phyloP scores from a whole-genome alignment of 1,140 invertebrate species.

The Calliphora vicina region DNA sequence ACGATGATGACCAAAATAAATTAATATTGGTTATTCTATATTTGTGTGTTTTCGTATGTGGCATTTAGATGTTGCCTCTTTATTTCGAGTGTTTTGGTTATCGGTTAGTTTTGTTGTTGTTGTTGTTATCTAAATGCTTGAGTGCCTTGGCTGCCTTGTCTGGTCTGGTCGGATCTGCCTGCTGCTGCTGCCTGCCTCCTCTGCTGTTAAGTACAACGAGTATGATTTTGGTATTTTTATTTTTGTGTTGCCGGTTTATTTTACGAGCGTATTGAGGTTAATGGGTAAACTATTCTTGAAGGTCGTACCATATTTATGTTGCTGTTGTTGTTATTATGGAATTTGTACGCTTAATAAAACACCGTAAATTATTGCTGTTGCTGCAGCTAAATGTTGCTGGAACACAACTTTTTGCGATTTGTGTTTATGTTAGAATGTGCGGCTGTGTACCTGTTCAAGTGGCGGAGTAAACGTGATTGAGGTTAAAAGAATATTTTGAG shows the following conservation, averaged over 20 bases:
- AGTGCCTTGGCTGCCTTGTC: neutral
- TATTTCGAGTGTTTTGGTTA: neutral
- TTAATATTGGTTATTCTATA: neutral
- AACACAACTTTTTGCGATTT: neutral
- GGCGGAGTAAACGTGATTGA: neutral
- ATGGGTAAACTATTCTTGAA: constrained; percentile 34
- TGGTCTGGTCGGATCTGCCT: neutral
- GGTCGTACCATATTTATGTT: constrained; percentile 6
- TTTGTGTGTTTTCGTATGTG: neutral
- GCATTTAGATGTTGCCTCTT: constrained; percentile 1
- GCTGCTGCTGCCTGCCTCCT: neutral
- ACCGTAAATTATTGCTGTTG: neutral
- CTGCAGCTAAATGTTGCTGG: neutral
- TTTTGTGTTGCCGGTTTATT: constrained; percentile 11
- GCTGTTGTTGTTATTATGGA: neutral
- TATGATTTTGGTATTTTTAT: neutral
- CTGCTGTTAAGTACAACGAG: neutral
- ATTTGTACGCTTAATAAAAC: neutral
- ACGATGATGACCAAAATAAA: constrained; percentile 4
- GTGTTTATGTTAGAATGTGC: neutral
- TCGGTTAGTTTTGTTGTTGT: neutral
- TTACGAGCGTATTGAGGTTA: constrained; percentile 24
- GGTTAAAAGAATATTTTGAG: neutral
- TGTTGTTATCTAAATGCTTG: neutral
- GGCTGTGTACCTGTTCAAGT: neutral